Evolutionary conservation across 2,797 vertebrate species (phyloP).

Genomic region (Sparidentex hasta): DNA sequence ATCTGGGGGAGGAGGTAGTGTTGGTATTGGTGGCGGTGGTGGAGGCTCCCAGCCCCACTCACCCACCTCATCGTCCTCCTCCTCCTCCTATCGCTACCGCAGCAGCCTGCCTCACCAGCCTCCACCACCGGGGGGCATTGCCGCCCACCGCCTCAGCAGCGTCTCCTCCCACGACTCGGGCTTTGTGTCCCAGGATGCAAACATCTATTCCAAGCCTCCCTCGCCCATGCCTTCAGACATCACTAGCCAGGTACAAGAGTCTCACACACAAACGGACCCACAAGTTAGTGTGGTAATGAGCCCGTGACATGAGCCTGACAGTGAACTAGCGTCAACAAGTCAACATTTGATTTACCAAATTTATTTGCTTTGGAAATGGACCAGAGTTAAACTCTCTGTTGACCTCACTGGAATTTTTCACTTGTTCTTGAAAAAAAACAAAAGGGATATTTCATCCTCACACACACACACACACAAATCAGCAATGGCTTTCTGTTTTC

Average conservation of each 20-base stretch:
- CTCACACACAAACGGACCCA: background rate
- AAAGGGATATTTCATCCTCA: background rate
- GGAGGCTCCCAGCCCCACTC: conserved; percentile 92
- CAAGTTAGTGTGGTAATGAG: background rate
- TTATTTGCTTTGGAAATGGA: background rate
- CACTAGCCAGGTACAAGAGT: conserved; percentile 91
- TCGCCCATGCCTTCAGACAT: conserved; percentile 98
- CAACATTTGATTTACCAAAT: background rate
- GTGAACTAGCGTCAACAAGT: background rate
- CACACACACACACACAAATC: background rate
- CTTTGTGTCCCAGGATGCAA: conserved; percentile 96
- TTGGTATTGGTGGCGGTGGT: conserved; percentile 60
- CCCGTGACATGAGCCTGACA: too few species aligned
- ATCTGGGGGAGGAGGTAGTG: conserved; percentile 81
- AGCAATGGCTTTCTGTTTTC: background rate
- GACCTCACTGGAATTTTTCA: background rate
- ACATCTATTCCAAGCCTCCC: conserved; percentile 96
- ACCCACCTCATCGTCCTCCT: conserved; percentile 91
- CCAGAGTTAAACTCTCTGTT: background rate
- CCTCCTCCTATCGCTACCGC: conserved; percentile 94
- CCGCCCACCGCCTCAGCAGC: conserved; percentile 94
- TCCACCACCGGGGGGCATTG: conserved; percentile 76
- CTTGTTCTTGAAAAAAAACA: background rate
- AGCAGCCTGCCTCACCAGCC: conserved; percentile 94
- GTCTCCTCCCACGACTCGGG: conserved; percentile 98